Percentiles rank a stretch among this genome's conserved stretches.
Conservation (phyloP, 2,113 vertebrate genomes). For the Cynopterus brachyotis region DNA sequence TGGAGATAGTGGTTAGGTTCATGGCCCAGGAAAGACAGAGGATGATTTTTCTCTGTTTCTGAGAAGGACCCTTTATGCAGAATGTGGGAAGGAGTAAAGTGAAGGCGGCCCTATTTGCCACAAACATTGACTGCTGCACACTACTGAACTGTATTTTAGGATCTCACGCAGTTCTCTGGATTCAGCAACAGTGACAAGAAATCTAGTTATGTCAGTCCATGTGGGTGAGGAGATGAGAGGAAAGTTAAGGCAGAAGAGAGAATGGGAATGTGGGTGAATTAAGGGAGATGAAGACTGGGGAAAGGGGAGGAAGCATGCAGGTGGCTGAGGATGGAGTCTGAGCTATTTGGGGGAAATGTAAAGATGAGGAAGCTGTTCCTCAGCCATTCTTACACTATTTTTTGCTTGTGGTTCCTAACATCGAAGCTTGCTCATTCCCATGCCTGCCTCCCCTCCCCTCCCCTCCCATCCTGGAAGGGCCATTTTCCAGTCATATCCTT, state of each 20-base stretch:
- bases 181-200: background rate
- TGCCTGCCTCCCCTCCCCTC: background rate
- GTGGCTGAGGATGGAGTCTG: background rate
- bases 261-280: background rate
- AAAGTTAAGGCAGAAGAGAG: background rate
- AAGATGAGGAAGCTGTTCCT: background rate
- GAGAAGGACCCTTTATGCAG: background rate
- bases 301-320: background rate
- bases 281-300: background rate
- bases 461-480: background rate
- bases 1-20: background rate
- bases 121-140: background rate
- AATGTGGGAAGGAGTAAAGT: background rate
- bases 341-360: background rate
- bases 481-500: background rate
- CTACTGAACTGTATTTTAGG: background rate
- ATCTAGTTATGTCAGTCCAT: background rate
- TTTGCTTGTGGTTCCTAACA: background rate
- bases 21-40: background rate
- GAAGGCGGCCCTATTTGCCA: background rate
- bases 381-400: background rate
- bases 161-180: background rate
- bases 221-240: background rate
- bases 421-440: background rate
- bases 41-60: background rate